Evolutionary conservation across 2,113 vertebrate species (phyloP).

Genomic region (Cathartes aura): DNA sequence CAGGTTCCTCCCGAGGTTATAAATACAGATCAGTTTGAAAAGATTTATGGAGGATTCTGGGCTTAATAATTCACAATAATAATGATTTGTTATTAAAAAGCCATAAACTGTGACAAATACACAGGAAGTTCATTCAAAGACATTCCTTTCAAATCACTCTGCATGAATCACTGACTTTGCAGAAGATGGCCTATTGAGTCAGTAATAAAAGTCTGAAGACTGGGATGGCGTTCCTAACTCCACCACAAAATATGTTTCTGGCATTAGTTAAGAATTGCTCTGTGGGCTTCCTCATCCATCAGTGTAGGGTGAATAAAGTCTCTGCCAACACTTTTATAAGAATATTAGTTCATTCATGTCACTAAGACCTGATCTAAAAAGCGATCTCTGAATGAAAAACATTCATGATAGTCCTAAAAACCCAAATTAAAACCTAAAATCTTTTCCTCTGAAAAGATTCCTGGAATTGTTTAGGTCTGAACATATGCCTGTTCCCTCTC

Average conservation of each 20-base stretch:
- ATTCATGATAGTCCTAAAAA: background rate
- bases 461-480: background rate
- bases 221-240: slow-evolving; percentile 39
- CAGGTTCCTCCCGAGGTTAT: slow-evolving; percentile 34
- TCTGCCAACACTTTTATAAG: background rate
- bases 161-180: slow-evolving; percentile 44
- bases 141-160: slow-evolving; percentile 31
- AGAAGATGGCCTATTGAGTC: slow-evolving; percentile 53
- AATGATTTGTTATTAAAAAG: slow-evolving; percentile 44
- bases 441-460: background rate
- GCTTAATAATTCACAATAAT: slow-evolving; percentile 17
- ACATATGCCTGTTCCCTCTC: background rate
- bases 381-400: background rate
- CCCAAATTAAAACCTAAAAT: background rate
- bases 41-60: background rate
- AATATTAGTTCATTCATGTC: background rate
- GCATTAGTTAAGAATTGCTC: background rate
- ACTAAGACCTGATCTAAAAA: background rate
- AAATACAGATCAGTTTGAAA: slow-evolving; percentile 24
- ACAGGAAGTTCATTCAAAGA: slow-evolving; percentile 43
- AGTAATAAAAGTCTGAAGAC: slow-evolving; percentile 8
- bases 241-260: slow-evolving; percentile 36
- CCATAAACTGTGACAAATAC: slow-evolving; percentile 38
- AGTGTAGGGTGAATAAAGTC: background rate
- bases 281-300: slow-evolving; percentile 1